Base-by-base conservation (phyloP, 2,888 invertebrate species). In the Apamea sordens region DNA sequence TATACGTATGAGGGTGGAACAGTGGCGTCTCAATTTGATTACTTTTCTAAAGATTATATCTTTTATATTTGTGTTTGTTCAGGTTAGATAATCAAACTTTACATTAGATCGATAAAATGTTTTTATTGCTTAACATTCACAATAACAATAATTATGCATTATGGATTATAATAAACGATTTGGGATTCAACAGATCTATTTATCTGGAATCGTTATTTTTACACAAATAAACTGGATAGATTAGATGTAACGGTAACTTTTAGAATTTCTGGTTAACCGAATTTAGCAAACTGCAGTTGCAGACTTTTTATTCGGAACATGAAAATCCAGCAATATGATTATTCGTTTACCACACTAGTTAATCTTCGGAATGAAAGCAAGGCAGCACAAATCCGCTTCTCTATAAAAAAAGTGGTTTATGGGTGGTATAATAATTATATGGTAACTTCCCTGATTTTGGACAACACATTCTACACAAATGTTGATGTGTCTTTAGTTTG, bases 311-410 rank as follows among this genome's bases (percentile, higher is more conserved):
- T 44, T 75, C 15, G 24, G n/a, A 64, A 73, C 64, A 75, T 56
- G 15, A 53, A 61, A 63, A 15, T 24, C 6, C 1, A 44, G 36
- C 59, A 50, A 59, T 69, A 50, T 41, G 6, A 50, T 47, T 53
- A 53, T 53, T 83, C n/a, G 65, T 64, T 68, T 76, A 15, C 8
- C n/a, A 71, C 10, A 24, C 24, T 41, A 53, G 61, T 67, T 59
- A 79, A 77, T 82, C 68, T 63, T 61, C 15, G 24, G 32, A 68
- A 76, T 78, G 36, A 80, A 77, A 83, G 56, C 15, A 32, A 67
- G n/a, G 44, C 32, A 47, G 71, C 73, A 72, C 44, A 53, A 74
- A 83, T 74, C 71, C 64, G 24, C 13, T 73, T 77, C 41, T 28
- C 36, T 63, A 65, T 78, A 28, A 80, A 41, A 59, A 47, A 21